Base-by-base conservation (phyloP, 2,888 invertebrate genomes). In the Mechanitis mazaeus region DNA sequence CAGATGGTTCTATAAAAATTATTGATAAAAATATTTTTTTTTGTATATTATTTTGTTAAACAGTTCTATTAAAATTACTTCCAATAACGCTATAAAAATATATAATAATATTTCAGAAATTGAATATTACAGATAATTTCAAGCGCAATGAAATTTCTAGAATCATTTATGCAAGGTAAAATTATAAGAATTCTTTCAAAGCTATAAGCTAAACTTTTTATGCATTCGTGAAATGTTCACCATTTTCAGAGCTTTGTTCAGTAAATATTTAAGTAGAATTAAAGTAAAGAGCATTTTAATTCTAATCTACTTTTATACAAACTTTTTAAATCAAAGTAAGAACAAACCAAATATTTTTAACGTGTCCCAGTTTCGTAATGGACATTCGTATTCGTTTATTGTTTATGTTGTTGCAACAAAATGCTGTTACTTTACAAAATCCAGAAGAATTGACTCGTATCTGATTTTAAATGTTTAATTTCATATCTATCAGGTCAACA, bases 211-310 rank as follows among this genome's bases (percentile, higher is more conserved):
- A n/a, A 50, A 7, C 31, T 31, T 50, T 50, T 50, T 31, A 50
- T 50, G 50, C 50, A 50, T 31, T 50, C 7, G 31, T 31, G 50
- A 50, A 50, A 50, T 50, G 50, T 50, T 50, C 28, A 31, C 31
- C 50, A 28, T 50, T 50, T 50, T 50, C 2, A 28, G 11, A 31
- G 31, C 50, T 50, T 50, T 50, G 31, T 50, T 50, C 31, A 50
- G 50, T 50, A 50, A 50, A 50, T 50, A 50, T 50, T 50, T 50
- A 3, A 50, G 31, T 11, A 50, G 31, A 50, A 50, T 31, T 31
- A 31, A 50, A 50, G 31, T 50, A 50, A 31, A 31, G 50, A 50
- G 50, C 50, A 50, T 50, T 50, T 50, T 11, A 50, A 50, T 31
- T 50, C 31, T 31, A 50, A 50, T 50, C 31, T 50, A 28, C 50